Evolutionary conservation across 2,797 vertebrate genomes (phyloP), one percentile per base, ranked within the genome.

Genomic region (Protosalanx chinensis): DNA sequence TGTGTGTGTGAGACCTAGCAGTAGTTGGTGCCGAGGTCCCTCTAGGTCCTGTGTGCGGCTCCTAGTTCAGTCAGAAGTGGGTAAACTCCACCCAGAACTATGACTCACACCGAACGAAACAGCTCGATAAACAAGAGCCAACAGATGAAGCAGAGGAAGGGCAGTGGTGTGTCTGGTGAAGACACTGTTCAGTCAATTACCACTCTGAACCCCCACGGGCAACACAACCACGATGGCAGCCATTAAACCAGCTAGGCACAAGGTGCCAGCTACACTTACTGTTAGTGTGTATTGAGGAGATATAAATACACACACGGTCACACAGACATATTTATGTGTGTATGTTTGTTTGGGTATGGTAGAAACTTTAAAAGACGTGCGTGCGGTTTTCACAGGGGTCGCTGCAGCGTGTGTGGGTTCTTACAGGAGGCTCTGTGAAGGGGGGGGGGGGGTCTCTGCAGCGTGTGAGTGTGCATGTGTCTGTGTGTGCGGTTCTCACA

Each of bases 101-200:
- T 46, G 41, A 46, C 41, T 46, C 41, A 46, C 41, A 46, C 10
- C 3, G 41, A 46, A 46, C 10, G 41, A 46, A 46, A 12, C 12
- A 12, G 13, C 41, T 46, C 8, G 8, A 46, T 13, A 46, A 46
- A 46, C 41, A 46, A 46, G 12, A 46, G 30, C 46, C 37, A 23
- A 68, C 6, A 57, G 16, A 62, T 46, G 37, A n/a, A 18, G 30
- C 60, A 32, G 5, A 51, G 10, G 16, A 61, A 41, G n/a, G 32
- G 79, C 82, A 80, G 72, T 70, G 66, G 75, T 64, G 63, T 65
- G 58, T 35, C 70, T n/a, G 64, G 73, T 62, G 6, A 3, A 65
- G 70, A 62, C 62, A 57, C 70, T 72, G 76, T 72, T 81, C 49
- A 63, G 71, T 82, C 80, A 67, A 86, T 85, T 74, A 78, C 67